phyloP scores from a whole-genome alignment of 2,113 vertebrate genomes.

The Lanius collurio region DNA sequence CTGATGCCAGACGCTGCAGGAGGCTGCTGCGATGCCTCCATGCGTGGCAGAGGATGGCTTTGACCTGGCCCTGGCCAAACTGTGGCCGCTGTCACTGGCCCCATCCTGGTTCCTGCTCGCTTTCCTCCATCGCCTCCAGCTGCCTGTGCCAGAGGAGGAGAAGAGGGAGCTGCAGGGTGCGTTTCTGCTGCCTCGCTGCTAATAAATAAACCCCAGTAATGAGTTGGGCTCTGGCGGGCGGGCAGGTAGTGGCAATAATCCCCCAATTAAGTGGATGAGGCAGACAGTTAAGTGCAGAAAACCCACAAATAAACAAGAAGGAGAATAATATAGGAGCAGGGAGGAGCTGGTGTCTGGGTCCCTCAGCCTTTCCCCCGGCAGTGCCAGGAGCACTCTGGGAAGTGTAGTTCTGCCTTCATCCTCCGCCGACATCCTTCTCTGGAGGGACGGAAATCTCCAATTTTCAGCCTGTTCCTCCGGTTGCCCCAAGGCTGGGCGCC shows the following conservation, averaged over 20 bases:
- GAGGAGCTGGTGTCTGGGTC: constrained; percentile 37
- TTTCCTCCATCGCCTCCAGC: neutral
- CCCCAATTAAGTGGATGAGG: constrained; percentile 56
- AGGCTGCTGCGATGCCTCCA: neutral
- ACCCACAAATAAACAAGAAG: constrained; percentile 57
- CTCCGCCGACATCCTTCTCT: neutral
- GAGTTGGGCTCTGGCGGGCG: neutral
- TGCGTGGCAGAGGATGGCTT: neutral
- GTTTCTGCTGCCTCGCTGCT: neutral
- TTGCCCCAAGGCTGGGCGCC: fast-evolving
- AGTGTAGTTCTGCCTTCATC: constrained; percentile 49
- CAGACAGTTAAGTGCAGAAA: constrained; percentile 56
- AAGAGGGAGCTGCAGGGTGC: neutral
- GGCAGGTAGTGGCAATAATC: constrained; percentile 45
- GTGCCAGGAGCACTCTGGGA: constrained; percentile 58
- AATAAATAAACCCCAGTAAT: constrained; percentile 43
- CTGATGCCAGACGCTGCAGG: neutral
- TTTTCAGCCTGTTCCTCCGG: neutral
- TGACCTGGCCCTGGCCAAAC: neutral
- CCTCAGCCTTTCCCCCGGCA: constrained; percentile 8
- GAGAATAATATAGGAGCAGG: constrained; percentile 47
- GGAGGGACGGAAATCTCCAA: neutral
- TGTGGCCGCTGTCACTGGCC: fast-evolving
- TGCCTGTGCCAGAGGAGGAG: neutral
- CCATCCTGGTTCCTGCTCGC: neutral